phyloP scores from a whole-genome alignment of 2,888 invertebrate species.

The Cephus pulcher region DNA sequence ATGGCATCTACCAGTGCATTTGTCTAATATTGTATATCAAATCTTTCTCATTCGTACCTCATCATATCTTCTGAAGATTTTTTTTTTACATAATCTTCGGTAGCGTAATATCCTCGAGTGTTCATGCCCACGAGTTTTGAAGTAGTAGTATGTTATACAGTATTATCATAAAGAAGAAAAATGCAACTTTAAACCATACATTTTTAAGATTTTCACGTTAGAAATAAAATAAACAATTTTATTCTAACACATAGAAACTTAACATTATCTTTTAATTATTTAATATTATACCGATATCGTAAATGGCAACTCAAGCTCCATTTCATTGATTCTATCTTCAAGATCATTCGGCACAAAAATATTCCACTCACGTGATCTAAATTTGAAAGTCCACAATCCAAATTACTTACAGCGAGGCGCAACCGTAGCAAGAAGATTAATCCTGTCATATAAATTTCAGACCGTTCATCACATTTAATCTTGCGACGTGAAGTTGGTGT shows the following conservation, averaged over 20 bases:
- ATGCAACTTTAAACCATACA: neutral
- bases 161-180: neutral
- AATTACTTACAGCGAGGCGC: neutral
- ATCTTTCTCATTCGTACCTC: neutral
- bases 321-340: neutral
- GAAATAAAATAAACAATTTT: neutral
- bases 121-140: neutral
- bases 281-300: neutral
- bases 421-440: too few relatives aligned
- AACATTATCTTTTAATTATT: neutral
- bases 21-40: neutral
- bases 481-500: neutral
- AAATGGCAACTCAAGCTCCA: neutral
- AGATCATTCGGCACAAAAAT: neutral
- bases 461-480: neutral
- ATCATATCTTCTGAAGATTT: neutral
- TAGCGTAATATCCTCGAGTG: neutral
- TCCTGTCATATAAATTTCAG: neutral
- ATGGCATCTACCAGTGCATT: neutral
- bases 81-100: neutral
- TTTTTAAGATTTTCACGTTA: neutral
- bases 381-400: neutral
- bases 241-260: too few relatives aligned
- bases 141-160: neutral
- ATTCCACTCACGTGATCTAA: too few relatives aligned